A percentile compares a stretch with the other conserved stretches of the same genome.
Evolutionary conservation across 1,140 invertebrate genomes (phyloP).

Genomic region (Drosophila tropicalis): DNA sequence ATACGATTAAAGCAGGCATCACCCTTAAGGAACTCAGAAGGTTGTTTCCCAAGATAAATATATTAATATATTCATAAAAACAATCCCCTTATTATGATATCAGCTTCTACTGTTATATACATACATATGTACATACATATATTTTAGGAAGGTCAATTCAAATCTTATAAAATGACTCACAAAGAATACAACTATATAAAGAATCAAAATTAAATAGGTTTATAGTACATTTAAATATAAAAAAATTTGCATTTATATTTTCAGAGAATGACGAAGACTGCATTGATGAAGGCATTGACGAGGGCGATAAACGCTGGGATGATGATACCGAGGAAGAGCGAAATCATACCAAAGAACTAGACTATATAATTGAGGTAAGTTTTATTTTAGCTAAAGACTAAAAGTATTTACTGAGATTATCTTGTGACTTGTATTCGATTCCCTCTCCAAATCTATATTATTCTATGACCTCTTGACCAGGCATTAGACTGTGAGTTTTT

Average conservation of each 20-base stretch:
- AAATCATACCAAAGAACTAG: conserved; percentile 82
- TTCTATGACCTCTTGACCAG: conserved; percentile 72
- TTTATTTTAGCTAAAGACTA: background rate
- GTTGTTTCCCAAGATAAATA: background rate
- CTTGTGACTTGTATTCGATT: conserved; percentile 26
- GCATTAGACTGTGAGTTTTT: conserved; percentile 35
- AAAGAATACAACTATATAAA: background rate
- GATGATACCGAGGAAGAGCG: conserved; percentile 85
- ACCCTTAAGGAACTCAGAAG: background rate
- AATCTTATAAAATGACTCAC: conserved; percentile 31
- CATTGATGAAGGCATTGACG: conserved; percentile 93
- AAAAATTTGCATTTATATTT: conserved; percentile 5
- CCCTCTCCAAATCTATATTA: conserved; percentile 28
- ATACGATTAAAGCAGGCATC: no score
- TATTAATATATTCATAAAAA: background rate
- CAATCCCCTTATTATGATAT: conserved; percentile 28
- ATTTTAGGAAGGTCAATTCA: conserved; percentile 22
- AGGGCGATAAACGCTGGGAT: conserved; percentile 82
- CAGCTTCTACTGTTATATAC: background rate
- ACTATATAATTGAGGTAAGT: conserved; percentile 80
- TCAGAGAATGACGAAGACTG: conserved; percentile 94
- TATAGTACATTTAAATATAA: no score
- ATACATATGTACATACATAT: background rate
- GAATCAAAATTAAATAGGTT: background rate
- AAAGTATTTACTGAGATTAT: background rate